A percentile compares a stretch with the other conserved stretches of the same genome.
phyloP scores from a whole-genome alignment of 2,797 vertebrate species.

The Eulemur albifrons region DNA sequence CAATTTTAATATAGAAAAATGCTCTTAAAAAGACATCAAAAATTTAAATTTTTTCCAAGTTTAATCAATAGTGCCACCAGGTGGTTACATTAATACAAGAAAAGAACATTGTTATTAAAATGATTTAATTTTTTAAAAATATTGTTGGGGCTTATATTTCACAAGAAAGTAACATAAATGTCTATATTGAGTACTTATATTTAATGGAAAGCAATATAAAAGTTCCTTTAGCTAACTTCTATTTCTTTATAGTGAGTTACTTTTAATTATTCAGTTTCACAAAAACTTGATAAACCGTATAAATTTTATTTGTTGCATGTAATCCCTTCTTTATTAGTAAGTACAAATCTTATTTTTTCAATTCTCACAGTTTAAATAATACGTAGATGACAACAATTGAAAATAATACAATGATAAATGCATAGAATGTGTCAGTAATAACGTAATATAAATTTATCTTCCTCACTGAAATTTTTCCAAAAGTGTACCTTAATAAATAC shows the following conservation, averaged over 20 bases:
- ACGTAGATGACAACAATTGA: not conserved
- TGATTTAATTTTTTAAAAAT: constrained; percentile 33
- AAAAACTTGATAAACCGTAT: not conserved
- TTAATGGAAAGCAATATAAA: not conserved
- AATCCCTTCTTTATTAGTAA: not conserved
- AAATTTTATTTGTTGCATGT: not conserved
- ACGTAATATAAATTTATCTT: not conserved
- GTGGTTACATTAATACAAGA: constrained; percentile 74
- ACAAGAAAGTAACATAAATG: not conserved
- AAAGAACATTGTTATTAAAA: constrained; percentile 36
- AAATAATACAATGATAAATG: not conserved
- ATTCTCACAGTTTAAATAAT: not conserved
- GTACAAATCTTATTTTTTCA: not conserved
- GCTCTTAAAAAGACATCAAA: not conserved
- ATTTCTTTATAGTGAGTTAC: not conserved
- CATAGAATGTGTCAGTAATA: not conserved
- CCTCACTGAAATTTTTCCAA: not conserved
- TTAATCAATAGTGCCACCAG: constrained; percentile 86
- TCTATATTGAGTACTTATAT: not conserved
- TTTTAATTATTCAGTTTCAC: not conserved
- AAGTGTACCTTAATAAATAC: not conserved
- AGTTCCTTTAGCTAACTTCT: not conserved
- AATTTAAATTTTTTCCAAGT: constrained; percentile 64
- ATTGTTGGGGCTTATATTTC: constrained; percentile 2
- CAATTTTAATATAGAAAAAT: constrained; percentile 47